Evolutionary conservation across 2,888 invertebrate genomes (phyloP).

Genomic region (Erpobdella octoculata): DNA sequence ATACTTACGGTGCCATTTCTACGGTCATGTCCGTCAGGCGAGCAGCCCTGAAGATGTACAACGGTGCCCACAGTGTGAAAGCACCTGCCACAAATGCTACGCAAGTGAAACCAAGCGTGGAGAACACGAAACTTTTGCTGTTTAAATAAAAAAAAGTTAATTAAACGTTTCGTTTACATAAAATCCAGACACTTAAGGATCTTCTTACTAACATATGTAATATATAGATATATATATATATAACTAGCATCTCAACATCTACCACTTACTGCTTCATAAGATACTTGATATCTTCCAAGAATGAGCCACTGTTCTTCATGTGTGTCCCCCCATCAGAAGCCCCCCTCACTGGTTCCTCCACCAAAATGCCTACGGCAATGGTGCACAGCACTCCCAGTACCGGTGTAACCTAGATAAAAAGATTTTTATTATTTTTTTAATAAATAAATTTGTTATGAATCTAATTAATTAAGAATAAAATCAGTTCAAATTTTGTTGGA

Average conservation of each 20-base stretch:
- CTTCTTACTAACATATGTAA: neutral
- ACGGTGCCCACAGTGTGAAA: conserved; percentile 91
- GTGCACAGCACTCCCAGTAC: conserved; percentile 73
- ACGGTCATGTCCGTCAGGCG: conserved; percentile 3
- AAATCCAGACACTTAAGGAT: neutral
- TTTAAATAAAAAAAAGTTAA: conserved; percentile 32
- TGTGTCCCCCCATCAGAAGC: conserved; percentile 66
- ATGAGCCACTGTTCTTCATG: neutral
- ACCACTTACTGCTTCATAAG: conserved; percentile 32
- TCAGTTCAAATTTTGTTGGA: too few relatives aligned
- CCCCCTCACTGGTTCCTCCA: conserved; percentile 80
- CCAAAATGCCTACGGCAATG: conserved; percentile 64
- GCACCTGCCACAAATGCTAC: conserved; percentile 97
- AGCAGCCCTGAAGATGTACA: conserved; percentile 61
- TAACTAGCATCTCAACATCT: too few relatives aligned
- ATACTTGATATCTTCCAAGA: conserved; percentile 18
- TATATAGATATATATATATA: neutral
- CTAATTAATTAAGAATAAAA: too few relatives aligned
- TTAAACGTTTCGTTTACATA: neutral
- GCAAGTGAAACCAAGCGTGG: conserved; percentile 88
- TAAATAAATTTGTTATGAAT: too few relatives aligned
- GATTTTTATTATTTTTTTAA: too few relatives aligned
- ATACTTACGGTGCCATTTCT: conserved; percentile 16
- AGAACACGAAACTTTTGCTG: conserved; percentile 83
- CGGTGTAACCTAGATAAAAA: conserved; percentile 86